Base-by-base conservation (phyloP, 2,888 invertebrate species). In the Dendrolimus houi region DNA sequence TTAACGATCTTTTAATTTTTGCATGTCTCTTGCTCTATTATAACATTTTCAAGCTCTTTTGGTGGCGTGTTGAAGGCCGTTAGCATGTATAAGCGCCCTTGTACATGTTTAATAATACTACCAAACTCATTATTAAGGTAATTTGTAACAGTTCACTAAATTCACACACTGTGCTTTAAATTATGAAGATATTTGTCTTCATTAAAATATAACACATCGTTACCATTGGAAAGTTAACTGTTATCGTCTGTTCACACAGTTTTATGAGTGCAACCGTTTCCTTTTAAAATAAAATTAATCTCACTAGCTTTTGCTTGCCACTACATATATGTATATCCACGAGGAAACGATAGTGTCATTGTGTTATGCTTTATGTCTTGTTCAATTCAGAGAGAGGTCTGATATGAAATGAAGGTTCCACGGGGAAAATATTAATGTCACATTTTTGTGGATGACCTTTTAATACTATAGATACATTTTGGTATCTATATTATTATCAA, bases 21-120 rank as follows among this genome's bases (percentile, higher is more conserved):
- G 29, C 29, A 29, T 29, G 29, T 29, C 29, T 29, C 9, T 47
- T 9, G 47, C 47, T 47, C 12, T 47, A 47, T 47, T 47, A 47
- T 60, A 70, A 67, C 68, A 63, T 70, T 71, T 71, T 64, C 64
- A 63, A 68, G 65, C 62, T 64, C 65, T 64, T 72, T 42, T 59
- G 68, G 65, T 73, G 64, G 77, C 79, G 77, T 80, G 79, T 67
- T 61, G 63, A 63, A 69, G 65, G 72, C 71, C 74, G 78, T 81
- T 81, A 77, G 74, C 80, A 76, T 75, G 75, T 69, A 77, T 75
- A 80, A 81, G 74, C 74, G 72, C 73, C 73, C 75, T 77, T 74
- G 77, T 78, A 75, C 70, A 70, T 75, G 77, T 77, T 76, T 77
- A 79, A 80, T 80, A 77, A 71, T 64, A 72, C 74, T 70, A 74